Conservation (phyloP, 2,888 invertebrate genomes). For the Aelia acuminata region DNA sequence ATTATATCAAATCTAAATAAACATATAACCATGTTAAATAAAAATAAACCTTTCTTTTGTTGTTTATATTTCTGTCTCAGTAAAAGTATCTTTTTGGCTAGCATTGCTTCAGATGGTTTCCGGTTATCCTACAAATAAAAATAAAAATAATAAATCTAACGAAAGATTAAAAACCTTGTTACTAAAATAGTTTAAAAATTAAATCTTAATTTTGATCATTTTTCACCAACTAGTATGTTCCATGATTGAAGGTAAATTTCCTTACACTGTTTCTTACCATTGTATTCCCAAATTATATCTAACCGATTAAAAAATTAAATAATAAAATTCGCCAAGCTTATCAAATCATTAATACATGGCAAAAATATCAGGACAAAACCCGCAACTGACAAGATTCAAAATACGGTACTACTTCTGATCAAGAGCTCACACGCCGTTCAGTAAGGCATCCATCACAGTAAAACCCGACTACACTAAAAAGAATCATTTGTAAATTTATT, state of each 20-base stretch:
- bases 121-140: background rate
- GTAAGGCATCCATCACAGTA: no score
- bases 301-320: background rate
- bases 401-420: no score
- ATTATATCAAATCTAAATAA: no score
- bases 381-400: no score
- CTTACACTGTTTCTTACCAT: background rate
- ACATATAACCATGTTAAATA: background rate
- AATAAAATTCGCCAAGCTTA: no score
- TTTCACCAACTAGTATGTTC: background rate
- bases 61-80: background rate
- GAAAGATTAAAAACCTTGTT: background rate
- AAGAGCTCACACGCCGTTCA: no score
- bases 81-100: background rate
- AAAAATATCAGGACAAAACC: background rate
- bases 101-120: background rate
- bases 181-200: background rate
- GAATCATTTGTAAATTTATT: no score
- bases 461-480: no score
- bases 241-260: background rate
- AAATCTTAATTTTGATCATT: background rate
- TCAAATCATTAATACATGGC: background rate
- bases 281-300: background rate
- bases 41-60: slow-evolving; percentile 11
- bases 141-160: background rate